A percentile compares a stretch with the other conserved stretches of the same genome.
Conservation (phyloP, 2,888 invertebrate species). For the Chaetogeoica ovagalla region DNA sequence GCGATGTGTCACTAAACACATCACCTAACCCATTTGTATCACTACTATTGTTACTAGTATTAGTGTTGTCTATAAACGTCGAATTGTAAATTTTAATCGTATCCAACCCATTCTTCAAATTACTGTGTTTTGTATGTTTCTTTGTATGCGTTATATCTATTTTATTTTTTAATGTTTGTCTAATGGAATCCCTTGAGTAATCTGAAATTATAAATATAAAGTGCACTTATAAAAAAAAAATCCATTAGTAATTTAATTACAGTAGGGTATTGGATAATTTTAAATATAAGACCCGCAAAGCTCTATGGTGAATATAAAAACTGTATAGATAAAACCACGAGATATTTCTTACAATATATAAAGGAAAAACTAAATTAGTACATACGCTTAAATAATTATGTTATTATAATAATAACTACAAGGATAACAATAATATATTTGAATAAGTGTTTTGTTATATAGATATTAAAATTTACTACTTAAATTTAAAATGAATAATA, state of each 20-base stretch:
- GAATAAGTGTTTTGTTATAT: background rate
- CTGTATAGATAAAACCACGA: background rate
- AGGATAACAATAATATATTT: no score
- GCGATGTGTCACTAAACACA: background rate
- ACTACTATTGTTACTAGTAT: background rate
- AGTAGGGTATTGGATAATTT: background rate
- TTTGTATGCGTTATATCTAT: background rate
- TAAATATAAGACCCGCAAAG: background rate
- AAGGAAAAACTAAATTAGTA: no score
- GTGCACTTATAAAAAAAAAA: background rate
- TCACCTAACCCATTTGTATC: background rate
- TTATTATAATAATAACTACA: no score
- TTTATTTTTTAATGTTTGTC: background rate
- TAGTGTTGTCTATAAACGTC: no score
- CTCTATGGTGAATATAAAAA: no score
- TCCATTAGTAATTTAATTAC: background rate
- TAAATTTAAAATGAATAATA: background rate
- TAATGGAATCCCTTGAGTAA: background rate
- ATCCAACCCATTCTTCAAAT: background rate
- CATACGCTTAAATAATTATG: background rate
- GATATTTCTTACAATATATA: background rate
- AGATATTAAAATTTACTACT: background rate
- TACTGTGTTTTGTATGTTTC: background rate
- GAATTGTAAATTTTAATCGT: no score
- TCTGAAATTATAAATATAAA: constrained; percentile 9